A percentile compares a stretch with the other conserved stretches of the same genome.
phyloP scores from a whole-genome alignment of 2,888 invertebrate genomes.

The Cephus nigrinus region DNA sequence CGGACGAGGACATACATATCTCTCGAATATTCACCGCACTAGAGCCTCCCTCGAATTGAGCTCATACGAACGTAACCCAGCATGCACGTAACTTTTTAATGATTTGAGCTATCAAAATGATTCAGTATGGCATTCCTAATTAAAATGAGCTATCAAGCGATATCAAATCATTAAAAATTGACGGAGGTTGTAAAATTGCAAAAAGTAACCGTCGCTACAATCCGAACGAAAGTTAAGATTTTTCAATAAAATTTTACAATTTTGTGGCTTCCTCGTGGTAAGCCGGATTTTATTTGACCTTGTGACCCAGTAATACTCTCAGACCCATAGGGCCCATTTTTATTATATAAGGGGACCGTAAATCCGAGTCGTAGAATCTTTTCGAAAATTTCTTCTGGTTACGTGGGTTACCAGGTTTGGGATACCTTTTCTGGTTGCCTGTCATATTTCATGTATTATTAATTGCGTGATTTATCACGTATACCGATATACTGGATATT shows the following conservation, averaged over 20 bases:
- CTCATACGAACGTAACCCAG: neutral
- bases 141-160: neutral
- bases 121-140: neutral
- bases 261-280: constrained; percentile 15
- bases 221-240: constrained; percentile 10
- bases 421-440: constrained; percentile 20
- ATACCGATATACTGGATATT: neutral
- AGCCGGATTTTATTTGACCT: constrained; percentile 14
- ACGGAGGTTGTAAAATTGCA: neutral
- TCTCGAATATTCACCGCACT: neutral
- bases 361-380: constrained; percentile 19
- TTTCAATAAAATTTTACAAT: constrained; percentile 26
- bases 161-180: neutral
- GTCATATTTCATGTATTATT: constrained; percentile 11
- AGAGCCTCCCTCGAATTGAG: neutral
- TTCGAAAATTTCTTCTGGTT: constrained; percentile 24
- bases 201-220: neutral
- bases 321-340: neutral
- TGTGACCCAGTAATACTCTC: constrained; percentile 23
- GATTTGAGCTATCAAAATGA: neutral
- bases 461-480: neutral
- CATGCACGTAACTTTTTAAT: neutral
- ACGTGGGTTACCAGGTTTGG: constrained; percentile 28
- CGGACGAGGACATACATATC: neutral
- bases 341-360: neutral